Evolutionary conservation across 2,113 vertebrate species (phyloP).

Genomic region (Chionis minor): DNA sequence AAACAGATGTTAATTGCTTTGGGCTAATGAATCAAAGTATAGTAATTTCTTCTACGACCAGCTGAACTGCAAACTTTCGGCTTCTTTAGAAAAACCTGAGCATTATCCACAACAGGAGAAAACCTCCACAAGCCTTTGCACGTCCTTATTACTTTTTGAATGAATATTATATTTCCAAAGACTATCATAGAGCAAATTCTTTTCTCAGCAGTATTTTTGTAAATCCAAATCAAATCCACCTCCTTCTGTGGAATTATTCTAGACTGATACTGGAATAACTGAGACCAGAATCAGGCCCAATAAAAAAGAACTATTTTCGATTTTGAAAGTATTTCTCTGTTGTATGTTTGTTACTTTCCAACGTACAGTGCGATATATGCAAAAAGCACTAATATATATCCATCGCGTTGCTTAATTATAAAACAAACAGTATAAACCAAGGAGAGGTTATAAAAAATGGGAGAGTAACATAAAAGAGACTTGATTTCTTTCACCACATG

Average conservation of each 20-base stretch:
- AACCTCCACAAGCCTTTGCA: background rate
- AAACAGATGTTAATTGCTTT: conserved; percentile 38
- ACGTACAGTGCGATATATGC: background rate
- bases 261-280: background rate
- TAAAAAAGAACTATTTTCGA: background rate
- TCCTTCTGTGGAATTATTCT: background rate
- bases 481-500: background rate
- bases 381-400: conserved; percentile 18
- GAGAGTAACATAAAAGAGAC: conserved; percentile 1
- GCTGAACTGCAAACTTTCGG: background rate
- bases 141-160: background rate
- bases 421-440: conserved; percentile 52
- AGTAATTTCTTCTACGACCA: background rate
- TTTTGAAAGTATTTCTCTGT: background rate
- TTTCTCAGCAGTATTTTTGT: background rate
- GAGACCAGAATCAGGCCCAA: background rate
- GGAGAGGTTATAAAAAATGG: conserved; percentile 25
- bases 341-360: background rate
- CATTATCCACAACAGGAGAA: background rate
- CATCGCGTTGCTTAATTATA: background rate
- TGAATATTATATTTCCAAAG: background rate
- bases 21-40: background rate
- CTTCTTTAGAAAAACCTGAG: background rate
- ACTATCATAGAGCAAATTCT: background rate
- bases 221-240: background rate